Conservation (phyloP, 2,113 vertebrate genomes). For the Carassius carassius region DNA sequence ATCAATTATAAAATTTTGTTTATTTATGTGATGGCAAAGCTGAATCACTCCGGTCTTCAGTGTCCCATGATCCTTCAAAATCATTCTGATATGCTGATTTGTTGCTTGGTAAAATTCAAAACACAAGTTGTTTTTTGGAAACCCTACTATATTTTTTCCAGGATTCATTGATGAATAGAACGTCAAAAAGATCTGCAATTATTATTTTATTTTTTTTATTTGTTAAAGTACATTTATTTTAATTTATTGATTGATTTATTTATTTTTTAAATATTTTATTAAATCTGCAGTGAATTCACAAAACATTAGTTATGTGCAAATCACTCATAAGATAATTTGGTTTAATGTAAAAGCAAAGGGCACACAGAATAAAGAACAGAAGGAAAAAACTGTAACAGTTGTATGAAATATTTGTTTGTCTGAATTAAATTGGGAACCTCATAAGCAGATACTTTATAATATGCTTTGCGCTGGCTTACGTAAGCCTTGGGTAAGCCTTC, state of each 20-base stretch:
- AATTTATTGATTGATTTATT: too few relatives aligned
- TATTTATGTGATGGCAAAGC: too few relatives aligned
- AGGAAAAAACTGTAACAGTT: slow-evolving; percentile 2
- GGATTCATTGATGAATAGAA: too few relatives aligned
- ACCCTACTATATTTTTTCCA: too few relatives aligned
- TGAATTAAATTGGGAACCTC: slow-evolving; percentile 45
- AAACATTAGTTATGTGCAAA: background rate
- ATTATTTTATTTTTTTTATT: background rate
- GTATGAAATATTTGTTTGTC: slow-evolving; percentile 24
- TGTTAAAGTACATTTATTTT: too few relatives aligned
- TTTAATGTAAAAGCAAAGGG: background rate
- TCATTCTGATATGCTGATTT: too few relatives aligned
- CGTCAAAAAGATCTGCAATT: too few relatives aligned
- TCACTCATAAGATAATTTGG: background rate
- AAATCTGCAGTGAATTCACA: background rate
- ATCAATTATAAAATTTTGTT: too few relatives aligned
- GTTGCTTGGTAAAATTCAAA: too few relatives aligned
- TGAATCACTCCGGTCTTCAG: too few relatives aligned
- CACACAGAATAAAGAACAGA: slow-evolving; percentile 3
- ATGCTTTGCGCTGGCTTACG: slow-evolving; percentile 47
- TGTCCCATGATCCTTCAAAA: too few relatives aligned
- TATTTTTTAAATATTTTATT: background rate
- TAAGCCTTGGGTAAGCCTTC: slow-evolving; percentile 22
- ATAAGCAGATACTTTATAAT: slow-evolving; percentile 43
- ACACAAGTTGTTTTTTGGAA: too few relatives aligned